Evolutionary conservation across 2,888 invertebrate species (phyloP), one percentile per base, ranked within the genome.

Genomic region (Drosophila setosimentum): DNA sequence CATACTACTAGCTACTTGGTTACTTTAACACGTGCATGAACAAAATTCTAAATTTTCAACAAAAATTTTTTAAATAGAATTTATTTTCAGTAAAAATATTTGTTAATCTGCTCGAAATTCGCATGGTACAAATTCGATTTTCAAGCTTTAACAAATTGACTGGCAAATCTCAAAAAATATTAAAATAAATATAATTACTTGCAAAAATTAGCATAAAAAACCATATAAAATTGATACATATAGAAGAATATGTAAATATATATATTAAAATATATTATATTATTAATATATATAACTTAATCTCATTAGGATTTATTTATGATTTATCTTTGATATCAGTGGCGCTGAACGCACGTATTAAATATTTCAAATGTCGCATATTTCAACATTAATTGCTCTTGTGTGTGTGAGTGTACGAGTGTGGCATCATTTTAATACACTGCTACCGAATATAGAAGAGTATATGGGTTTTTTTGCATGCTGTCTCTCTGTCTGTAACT

Each of bases 291-390:
- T 59, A 18, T 42, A 32, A n/a, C 27, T 60, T 50, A 42, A 32
- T 48, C n/a, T 67, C 32, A 33, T 65, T 45, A 54, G 29, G 27
- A 37, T 21, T 55, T 48, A 45, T 67, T 72, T 67, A 35, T 73
- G 3, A 59, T 61, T 61, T 51, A 66, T 70, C 60, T 76, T 58
- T 62, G 69, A 62, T 67, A 64, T 61, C 45, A 30, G 50, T 57
- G 49, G 45, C 32, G 68, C 37, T 57, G 21, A 53, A 29, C 63
- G 78, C 74, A 67, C 78, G 76, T 79, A 67, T 72, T 76, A 75
- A 79, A 78, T 75, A 75, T 72, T 80, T 84, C 61, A 75, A 81
- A 73, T 65, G 67, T 66, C 66, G 73, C 60, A 73, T 72, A 67
- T 74, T 68, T 81, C 49, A 55, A 68, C 68, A 77, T 64, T 51